A percentile compares a stretch with the other conserved stretches of the same genome.
Conservation (phyloP, 2,888 invertebrate genomes). For the Phyto melanocephala region DNA sequence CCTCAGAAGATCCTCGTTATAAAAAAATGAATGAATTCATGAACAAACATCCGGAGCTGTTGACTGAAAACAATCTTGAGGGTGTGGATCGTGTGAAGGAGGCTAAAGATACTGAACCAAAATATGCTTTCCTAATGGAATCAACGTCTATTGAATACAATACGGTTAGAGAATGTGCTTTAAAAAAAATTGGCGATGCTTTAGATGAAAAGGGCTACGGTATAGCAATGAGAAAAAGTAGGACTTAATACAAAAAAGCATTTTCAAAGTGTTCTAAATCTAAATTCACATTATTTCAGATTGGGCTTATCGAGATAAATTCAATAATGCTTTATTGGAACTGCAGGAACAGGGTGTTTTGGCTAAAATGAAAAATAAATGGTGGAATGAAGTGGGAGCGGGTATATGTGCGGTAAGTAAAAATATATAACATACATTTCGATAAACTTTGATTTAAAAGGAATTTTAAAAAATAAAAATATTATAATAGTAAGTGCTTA, state of each 20-base stretch:
- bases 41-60: slow-evolving; percentile 82
- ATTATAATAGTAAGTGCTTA: too few species aligned
- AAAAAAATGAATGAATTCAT: slow-evolving; percentile 90
- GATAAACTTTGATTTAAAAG: too few species aligned
- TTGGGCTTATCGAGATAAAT: slow-evolving; percentile 83
- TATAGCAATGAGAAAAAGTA: slow-evolving; percentile 85
- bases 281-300: slow-evolving; percentile 68
- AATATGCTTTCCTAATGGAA: slow-evolving; percentile 89
- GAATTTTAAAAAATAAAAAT: too few species aligned
- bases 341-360: slow-evolving; percentile 91
- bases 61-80: slow-evolving; percentile 79
- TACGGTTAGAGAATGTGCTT: slow-evolving; percentile 83
- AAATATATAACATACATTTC: too few species aligned
- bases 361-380: slow-evolving; percentile 87
- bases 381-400: slow-evolving; percentile 93
- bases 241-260: neutral
- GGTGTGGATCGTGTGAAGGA: slow-evolving; percentile 80
- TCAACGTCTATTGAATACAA: slow-evolving; percentile 88
- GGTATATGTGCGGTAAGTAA: slow-evolving; percentile 84
- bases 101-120: slow-evolving; percentile 60
- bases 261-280: neutral
- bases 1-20: slow-evolving; percentile 86
- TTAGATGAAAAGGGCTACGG: slow-evolving; percentile 87
- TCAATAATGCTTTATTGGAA: slow-evolving; percentile 89
- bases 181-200: slow-evolving; percentile 82